Evolutionary conservation across 2,113 vertebrate genomes (phyloP).

Genomic region (Halcyon senegalensis): DNA sequence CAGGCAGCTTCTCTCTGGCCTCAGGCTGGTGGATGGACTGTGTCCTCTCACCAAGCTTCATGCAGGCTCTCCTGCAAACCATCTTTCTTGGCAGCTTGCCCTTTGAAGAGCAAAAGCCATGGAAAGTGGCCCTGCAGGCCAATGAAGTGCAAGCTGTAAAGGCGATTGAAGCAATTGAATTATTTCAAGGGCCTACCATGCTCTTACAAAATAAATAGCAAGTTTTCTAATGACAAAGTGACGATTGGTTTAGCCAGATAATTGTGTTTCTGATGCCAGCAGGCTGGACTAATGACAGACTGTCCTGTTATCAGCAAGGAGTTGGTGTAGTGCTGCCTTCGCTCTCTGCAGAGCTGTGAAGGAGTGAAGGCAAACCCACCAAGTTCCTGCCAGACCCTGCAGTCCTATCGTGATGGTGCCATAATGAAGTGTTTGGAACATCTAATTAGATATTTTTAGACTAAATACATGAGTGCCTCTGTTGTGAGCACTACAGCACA

Average conservation of each 20-base stretch:
- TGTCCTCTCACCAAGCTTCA: not conserved
- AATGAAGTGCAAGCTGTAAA: not conserved
- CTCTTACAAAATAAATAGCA: constrained; percentile 27
- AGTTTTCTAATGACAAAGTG: constrained; percentile 23
- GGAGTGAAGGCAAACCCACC: not conserved
- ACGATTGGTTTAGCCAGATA: not conserved
- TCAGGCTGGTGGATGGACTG: not conserved
- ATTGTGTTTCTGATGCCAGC: not conserved
- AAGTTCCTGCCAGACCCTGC: not conserved
- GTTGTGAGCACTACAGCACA: not conserved
- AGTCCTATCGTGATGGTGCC: not conserved
- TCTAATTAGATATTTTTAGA: constrained; percentile 14
- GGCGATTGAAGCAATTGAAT: not conserved
- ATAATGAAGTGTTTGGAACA: not conserved
- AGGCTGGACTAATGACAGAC: not conserved
- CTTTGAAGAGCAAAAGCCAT: not conserved
- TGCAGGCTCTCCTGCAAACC: not conserved
- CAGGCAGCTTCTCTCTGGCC: not conserved
- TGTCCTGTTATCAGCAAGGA: not conserved
- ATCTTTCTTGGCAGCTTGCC: constrained; percentile 6
- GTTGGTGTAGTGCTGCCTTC: not conserved
- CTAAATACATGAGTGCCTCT: not conserved
- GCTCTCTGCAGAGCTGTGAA: not conserved
- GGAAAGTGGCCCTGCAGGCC: not conserved
- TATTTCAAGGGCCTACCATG: not conserved